Conservation (phyloP, 2,113 vertebrate species). For the Sporophila hypoxantha region DNA sequence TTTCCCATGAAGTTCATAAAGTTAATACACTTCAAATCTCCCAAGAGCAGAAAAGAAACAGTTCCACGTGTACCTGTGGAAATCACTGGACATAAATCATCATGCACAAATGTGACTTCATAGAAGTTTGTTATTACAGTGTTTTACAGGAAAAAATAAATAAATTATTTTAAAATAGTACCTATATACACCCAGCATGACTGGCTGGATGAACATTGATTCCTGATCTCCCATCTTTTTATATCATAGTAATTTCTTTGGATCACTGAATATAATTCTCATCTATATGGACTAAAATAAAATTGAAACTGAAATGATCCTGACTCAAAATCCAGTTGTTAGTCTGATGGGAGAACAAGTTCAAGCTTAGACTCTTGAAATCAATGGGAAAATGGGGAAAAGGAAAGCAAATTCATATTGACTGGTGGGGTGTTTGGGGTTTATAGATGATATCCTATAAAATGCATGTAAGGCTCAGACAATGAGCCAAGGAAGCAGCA, state of each 20-base stretch:
- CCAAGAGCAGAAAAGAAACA: constrained; percentile 12
- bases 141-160: neutral
- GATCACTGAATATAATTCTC: neutral
- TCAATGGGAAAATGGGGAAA: neutral
- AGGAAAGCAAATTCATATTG: neutral
- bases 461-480: neutral
- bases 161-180: neutral
- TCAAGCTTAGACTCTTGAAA: neutral
- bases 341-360: neutral
- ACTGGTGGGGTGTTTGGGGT: neutral
- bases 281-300: neutral
- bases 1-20: constrained; percentile 49
- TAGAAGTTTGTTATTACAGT: neutral
- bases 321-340: neutral
- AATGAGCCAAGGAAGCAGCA: neutral
- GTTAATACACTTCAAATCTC: constrained; percentile 40
- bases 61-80: neutral
- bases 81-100: neutral
- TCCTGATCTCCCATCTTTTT: neutral
- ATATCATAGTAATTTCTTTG: neutral
- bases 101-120: neutral
- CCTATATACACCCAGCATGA: neutral
- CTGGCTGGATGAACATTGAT: neutral
- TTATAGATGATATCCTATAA: neutral
- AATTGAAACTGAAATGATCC: neutral